phyloP scores from a whole-genome alignment of 2,888 invertebrate species.

The Zootermopsis nevadensis region DNA sequence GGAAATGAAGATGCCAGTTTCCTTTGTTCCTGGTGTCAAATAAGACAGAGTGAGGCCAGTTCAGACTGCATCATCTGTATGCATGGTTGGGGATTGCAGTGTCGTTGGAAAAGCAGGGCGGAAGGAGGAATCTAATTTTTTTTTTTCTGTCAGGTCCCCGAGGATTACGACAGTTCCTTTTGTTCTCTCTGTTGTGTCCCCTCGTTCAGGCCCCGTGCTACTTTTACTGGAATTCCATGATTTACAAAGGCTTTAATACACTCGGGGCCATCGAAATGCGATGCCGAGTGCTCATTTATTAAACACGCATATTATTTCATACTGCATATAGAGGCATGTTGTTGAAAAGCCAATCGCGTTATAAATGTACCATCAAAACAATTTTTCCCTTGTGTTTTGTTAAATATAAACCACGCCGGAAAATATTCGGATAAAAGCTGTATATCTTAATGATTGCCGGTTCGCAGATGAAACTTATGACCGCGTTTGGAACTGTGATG shows the following conservation, averaged over 20 bases:
- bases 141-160: not conserved
- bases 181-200: not conserved
- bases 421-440: too few species aligned
- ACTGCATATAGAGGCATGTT: too few species aligned
- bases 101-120: not conserved
- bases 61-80: conserved; percentile 9
- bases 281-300: too few species aligned
- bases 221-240: not conserved
- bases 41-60: not conserved
- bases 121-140: conserved; percentile 7
- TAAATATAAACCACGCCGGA: too few species aligned
- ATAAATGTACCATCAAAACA: too few species aligned
- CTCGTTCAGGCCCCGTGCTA: not conserved
- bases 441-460: too few species aligned
- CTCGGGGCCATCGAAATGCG: too few species aligned
- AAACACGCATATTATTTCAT: too few species aligned
- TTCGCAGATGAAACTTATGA: too few species aligned
- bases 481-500: too few species aligned
- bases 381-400: too few species aligned
- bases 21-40: conserved; percentile 6
- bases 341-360: not conserved
- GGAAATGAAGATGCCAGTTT: not conserved
- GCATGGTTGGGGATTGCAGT: not conserved
- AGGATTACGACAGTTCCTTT: not conserved
- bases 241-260: not conserved